phyloP scores from a whole-genome alignment of 2,888 invertebrate genomes.

The Tetropium fuscum region DNA sequence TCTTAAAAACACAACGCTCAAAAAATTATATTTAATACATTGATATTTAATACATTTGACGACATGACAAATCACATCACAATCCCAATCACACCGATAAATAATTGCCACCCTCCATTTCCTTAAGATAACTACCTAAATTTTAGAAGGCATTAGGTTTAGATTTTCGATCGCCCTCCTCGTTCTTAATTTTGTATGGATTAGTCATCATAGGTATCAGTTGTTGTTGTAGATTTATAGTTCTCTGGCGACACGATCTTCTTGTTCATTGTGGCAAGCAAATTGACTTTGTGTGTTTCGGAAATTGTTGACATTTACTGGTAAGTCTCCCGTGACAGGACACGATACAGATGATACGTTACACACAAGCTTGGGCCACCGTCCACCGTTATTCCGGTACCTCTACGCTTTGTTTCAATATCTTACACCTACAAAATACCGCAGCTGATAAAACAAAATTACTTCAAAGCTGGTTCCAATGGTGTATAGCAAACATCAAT shows the following conservation, averaged over 20 bases:
- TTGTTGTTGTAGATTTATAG: conserved; percentile 32
- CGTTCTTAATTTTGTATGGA: conserved; percentile 13
- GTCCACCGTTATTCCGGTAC: conserved; percentile 24
- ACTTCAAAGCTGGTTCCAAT: neutral
- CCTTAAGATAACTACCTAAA: too few relatives aligned
- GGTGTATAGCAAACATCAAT: too few relatives aligned
- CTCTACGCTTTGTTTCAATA: conserved; percentile 2
- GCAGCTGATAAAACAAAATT: neutral
- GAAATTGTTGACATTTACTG: conserved; percentile 60
- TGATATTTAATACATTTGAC: too few relatives aligned
- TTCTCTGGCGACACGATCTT: conserved; percentile 38
- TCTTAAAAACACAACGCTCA: too few relatives aligned
- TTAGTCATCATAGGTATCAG: conserved; percentile 19
- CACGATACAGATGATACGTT: conserved; percentile 41
- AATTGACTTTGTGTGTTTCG: conserved; percentile 65
- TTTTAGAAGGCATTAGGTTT: neutral
- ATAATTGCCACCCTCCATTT: too few relatives aligned
- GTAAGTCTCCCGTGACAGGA: conserved; percentile 55
- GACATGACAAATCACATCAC: too few relatives aligned
- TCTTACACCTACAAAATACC: neutral
- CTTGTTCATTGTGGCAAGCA: conserved; percentile 47
- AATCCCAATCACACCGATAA: too few relatives aligned
- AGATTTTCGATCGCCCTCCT: neutral
- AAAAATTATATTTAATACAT: too few relatives aligned
- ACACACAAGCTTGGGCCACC: conserved; percentile 20